These are phyloP conservation scores for Nyctibius bracteatus DNA, from an alignment of 2,113 vertebrate species.

Conservation along the genomic window DNA sequence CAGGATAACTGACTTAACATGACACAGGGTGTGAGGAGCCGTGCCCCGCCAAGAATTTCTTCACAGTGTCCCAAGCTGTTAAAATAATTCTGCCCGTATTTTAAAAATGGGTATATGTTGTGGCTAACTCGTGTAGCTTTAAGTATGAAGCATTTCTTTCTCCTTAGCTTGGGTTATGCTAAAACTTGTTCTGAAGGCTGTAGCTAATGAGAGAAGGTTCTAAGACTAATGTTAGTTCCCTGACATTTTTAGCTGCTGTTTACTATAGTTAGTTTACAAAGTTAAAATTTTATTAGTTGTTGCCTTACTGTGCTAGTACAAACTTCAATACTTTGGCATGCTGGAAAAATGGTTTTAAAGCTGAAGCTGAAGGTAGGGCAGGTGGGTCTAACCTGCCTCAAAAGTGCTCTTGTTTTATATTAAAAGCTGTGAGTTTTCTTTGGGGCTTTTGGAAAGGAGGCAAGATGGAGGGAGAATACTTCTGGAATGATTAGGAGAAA, in stretches of 20 bases:
- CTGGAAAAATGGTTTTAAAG: background rate
- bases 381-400: background rate
- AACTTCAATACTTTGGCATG: background rate
- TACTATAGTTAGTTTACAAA: background rate
- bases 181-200: background rate
- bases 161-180: background rate
- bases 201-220: background rate
- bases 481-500: background rate
- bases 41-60: background rate
- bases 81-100: background rate
- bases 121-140: background rate
- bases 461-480: background rate
- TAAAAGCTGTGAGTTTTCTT: background rate
- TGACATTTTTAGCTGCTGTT: background rate
- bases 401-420: background rate
- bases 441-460: background rate
- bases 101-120: background rate
- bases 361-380: background rate
- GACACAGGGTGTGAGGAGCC: rapidly evolving
- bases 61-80: background rate
- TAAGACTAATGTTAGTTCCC: background rate
- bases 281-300: background rate
- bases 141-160: background rate
- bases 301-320: background rate
- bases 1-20: background rate